Evolutionary conservation across 2,888 invertebrate genomes (phyloP), one percentile per base, ranked within the genome.

Genomic region (Drosophila sordidapex): DNA sequence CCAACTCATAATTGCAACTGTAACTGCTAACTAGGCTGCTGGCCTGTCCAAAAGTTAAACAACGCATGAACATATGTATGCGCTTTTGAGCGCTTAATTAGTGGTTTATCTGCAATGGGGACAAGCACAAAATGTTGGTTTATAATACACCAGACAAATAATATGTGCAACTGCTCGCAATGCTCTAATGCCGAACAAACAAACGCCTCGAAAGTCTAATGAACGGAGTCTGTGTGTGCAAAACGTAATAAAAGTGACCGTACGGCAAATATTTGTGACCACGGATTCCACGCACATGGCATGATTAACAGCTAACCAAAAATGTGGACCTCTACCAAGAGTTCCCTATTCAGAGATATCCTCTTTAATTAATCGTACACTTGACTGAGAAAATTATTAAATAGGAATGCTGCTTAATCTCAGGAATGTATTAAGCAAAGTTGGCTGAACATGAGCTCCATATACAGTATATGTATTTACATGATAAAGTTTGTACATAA

Each of bases 1-100:
- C 63, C 40, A 68, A 58, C 48, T 70, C 51, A 58, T 84, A 76
- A 82, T 79, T 77, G 54, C 64, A 64, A 35, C 33, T 57, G 64
- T 52, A 73, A 48, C 56, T 38, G n/a, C 29, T n/a, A 29, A 43
- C 57, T 31, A 29, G 46, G 46, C 13, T 72, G 59, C 58, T 68
- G 59, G 48, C 29, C 49, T 15, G 52, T 74, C 65, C 65, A 65
- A 58, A 84, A 85, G 66, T 85, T 85, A 61, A 65, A 74, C 71
- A 62, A 71, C 70, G 70, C 18, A 38, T 38, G 11, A 25, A 2
- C 15, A 25, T 27, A 27, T 38, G 36, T 56, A 70, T 59, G 59
- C 68, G 51, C 52, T 51, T 48, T 35, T 43, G 38, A 31, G 25
- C 31, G 31, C 57, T n/a, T 58, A 75, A 77, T 77, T 79, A 64